Base-by-base conservation (phyloP, 1,140 invertebrate species). In the Drosophila albomicans region DNA sequence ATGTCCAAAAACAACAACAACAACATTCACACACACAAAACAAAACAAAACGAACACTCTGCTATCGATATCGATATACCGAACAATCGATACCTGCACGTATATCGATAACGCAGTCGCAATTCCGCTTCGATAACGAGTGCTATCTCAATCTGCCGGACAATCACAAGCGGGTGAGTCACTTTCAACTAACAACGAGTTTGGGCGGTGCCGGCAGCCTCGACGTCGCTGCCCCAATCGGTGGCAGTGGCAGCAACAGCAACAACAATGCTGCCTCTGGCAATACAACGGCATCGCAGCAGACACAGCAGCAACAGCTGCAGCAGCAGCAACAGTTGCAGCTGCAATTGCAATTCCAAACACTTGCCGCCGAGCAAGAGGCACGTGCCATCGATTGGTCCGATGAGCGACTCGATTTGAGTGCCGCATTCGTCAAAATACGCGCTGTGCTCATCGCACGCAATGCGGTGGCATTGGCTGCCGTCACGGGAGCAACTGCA, bases 101-200 rank as follows among this genome's bases (percentile, higher is more conserved):
- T 25, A 25, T 25, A 25, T 25, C 20, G 20, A 25, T 25, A 25
- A 54, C 35, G 91, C 95, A 99, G 98, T 99, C 98, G 95, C 98
- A 99, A 94, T 99, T 99, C 95, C 96, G 98, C 92, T 99, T 99
- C 95, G 98, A 99, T 94, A 99, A 99, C 95, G 98, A 99, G 94
- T 98, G 97, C 95, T 96, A 97, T 94, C 95, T 98, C 93, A 97
- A 97, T 94, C 95, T 99, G 92, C 97, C 97, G 93, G 98, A 98
- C 94, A 98, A 98, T 95, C 96, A 98, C 94, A 97, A 97, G 95
- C 95, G 97, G 96, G 97, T 98, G 96, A 97, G 96, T 97, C 86
- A 88, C 81, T 89, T 89, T 85, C 86, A 90, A 90, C 85, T 82
- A 79, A 72, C 84, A 70, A 67, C 82, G 45, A 74, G 57, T 58